Conservation (phyloP, 2,888 invertebrate genomes). For the Spodoptera picta region DNA sequence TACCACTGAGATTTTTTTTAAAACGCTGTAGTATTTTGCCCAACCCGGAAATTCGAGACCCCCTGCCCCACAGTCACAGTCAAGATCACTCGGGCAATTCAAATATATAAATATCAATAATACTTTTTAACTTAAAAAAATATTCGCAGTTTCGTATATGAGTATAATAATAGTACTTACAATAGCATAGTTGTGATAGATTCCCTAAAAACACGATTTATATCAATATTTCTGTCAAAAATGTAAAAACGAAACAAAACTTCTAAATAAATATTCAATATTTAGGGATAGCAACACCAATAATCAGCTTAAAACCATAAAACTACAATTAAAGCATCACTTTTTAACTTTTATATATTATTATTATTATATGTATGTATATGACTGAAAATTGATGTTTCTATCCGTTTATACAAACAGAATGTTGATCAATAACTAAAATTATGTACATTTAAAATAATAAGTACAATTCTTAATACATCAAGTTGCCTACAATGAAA, state of each 20-base stretch:
- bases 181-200: too few relatives aligned
- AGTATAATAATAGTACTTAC: too few relatives aligned
- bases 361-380: slow-evolving; percentile 3
- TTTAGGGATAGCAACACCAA: slow-evolving; percentile 17
- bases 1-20: too few relatives aligned
- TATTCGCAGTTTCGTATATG: too few relatives aligned
- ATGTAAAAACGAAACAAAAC: slow-evolving; percentile 41
- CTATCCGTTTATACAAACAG: slow-evolving; percentile 33
- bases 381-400: slow-evolving; percentile 15
- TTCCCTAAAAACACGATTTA: neutral
- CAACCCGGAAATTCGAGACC: too few relatives aligned
- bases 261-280: slow-evolving; percentile 35
- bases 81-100: too few relatives aligned
- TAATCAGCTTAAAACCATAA: slow-evolving; percentile 11
- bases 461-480: slow-evolving; percentile 59
- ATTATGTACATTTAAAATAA: slow-evolving; percentile 21
- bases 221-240: slow-evolving; percentile 36
- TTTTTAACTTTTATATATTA: slow-evolving; percentile 1
- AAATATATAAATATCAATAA: too few relatives aligned
- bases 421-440: slow-evolving; percentile 29
- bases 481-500: slow-evolving; percentile 27
- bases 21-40: too few relatives aligned
- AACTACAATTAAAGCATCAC: slow-evolving; percentile 41
- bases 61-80: too few relatives aligned
- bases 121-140: too few relatives aligned